phyloP scores from a whole-genome alignment of 2,113 vertebrate genomes.

The Vimba vimba region DNA sequence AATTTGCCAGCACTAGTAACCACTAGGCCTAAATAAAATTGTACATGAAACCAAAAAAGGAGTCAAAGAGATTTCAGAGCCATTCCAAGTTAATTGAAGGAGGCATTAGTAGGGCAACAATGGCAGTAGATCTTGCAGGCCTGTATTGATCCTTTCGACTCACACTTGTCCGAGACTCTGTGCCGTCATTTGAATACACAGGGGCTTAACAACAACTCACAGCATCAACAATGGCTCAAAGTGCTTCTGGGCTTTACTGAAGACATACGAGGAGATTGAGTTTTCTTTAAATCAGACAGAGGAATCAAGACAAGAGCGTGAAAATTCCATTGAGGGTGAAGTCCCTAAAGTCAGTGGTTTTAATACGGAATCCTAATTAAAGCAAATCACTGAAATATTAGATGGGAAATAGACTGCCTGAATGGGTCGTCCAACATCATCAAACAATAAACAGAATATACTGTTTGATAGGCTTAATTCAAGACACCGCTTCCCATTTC shows the following conservation, averaged over 20 bases:
- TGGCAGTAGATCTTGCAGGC: slow-evolving; percentile 60
- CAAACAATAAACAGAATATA: slow-evolving; percentile 35
- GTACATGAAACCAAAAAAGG: slow-evolving; percentile 54
- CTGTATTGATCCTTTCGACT: slow-evolving; percentile 61
- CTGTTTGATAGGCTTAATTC: slow-evolving; percentile 53
- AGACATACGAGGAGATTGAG: not conserved
- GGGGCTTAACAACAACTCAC: slow-evolving; percentile 60
- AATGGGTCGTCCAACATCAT: slow-evolving; percentile 44
- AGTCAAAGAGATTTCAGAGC: slow-evolving; percentile 69
- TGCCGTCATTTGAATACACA: slow-evolving; percentile 56
- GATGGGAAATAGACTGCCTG: slow-evolving; percentile 38
- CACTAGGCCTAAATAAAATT: not conserved
- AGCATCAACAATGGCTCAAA: slow-evolving; percentile 47
- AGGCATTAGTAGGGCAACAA: slow-evolving; percentile 69
- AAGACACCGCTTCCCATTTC: slow-evolving; percentile 44
- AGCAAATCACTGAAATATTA: slow-evolving; percentile 52
- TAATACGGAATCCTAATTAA: slow-evolving; percentile 48
- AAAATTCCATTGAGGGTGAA: slow-evolving; percentile 28
- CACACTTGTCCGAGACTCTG: slow-evolving; percentile 55
- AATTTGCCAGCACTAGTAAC: not conserved
- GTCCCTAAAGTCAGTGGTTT: slow-evolving; percentile 48
- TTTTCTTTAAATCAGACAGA: slow-evolving; percentile 1
- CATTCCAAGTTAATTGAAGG: slow-evolving; percentile 16
- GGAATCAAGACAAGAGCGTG: slow-evolving; percentile 34
- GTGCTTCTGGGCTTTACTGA: slow-evolving; percentile 6